Base-by-base conservation (phyloP, 2,797 vertebrate genomes). In the Aplochiton taeniatus region DNA sequence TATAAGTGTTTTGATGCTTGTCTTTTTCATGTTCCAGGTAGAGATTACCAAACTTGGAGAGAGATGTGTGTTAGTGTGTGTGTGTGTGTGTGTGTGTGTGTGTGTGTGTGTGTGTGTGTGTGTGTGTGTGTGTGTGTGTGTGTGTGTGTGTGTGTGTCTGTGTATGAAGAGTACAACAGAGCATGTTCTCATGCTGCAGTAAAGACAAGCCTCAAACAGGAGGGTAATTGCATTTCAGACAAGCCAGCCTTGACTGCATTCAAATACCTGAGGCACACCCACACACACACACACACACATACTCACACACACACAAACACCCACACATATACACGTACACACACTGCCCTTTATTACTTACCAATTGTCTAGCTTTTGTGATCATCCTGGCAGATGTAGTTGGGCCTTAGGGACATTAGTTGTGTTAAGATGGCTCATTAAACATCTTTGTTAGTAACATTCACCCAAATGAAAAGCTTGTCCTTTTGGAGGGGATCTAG, bases 211-310 rank as follows among this genome's bases (percentile, higher is more conserved):
- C 11, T 4, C 59, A 70, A 53, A 31, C 19, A 12, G 62, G 68
- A 63, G 69, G 68, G 68, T 63, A 68, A 48, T 68, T 7, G 20
- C 74, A 62, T 50, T 13, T 11, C 53, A 49, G 61, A 66, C 5
- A 18, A 68, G 58, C 20, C 65, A 68, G 70, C 72, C 76, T 13
- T 75, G 82, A 80, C 73, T 42, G 63, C 73, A 83, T 71, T 77
- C 82, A 88, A 88, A 88, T 83, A 59, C 70, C 68, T 66, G 61
- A 3, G 6, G 63, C 0, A 70, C 17, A 31, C 45, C 47, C 18
- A 11, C 55, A 57, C 31, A 43, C 55, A 57, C 55, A 57, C 55
- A 43, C 20, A 57, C 55, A 57, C 55, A 57, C 55, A 57, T 20
- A 57, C 55, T 42, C 55, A 43, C 55, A 46, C 58, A 47, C 58